Conservation (phyloP, 2,113 vertebrate species). For the Xenotilapia longispinis region DNA sequence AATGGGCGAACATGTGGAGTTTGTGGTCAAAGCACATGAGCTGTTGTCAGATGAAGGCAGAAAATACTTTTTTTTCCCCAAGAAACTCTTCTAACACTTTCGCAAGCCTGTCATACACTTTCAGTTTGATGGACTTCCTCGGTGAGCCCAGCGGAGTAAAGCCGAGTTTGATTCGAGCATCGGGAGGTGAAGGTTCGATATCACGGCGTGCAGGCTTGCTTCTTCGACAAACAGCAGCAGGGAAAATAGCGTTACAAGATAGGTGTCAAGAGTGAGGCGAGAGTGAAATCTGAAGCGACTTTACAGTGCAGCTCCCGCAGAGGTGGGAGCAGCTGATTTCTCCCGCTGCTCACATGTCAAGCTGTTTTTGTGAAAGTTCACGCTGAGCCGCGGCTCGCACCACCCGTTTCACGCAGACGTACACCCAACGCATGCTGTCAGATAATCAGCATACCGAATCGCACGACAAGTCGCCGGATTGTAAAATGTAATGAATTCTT, state of each 20-base stretch:
- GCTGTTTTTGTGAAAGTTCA: background rate
- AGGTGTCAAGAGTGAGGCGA: background rate
- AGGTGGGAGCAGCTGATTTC: background rate
- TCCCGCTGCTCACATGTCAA: background rate
- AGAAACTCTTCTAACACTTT: background rate
- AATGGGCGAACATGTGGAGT: background rate
- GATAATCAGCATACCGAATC: background rate
- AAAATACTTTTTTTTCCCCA: rapidly evolving
- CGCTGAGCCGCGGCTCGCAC: background rate
- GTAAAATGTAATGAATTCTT: background rate
- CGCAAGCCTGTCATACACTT: background rate
- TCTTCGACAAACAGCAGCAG: background rate
- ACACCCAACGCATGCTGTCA: background rate
- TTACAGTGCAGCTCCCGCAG: background rate
- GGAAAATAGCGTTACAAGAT: background rate
- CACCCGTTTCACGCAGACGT: background rate
- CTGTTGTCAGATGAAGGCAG: background rate
- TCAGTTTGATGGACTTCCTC: background rate
- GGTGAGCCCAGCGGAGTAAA: background rate
- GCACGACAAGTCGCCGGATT: background rate
- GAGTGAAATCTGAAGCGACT: background rate
- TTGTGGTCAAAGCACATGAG: background rate
- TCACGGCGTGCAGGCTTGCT: background rate
- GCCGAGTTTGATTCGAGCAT: background rate
- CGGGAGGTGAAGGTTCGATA: background rate